Evolutionary conservation across 2,113 vertebrate genomes (phyloP), one percentile per base, ranked within the genome.

Genomic region (Potamarius usumacintae): DNA sequence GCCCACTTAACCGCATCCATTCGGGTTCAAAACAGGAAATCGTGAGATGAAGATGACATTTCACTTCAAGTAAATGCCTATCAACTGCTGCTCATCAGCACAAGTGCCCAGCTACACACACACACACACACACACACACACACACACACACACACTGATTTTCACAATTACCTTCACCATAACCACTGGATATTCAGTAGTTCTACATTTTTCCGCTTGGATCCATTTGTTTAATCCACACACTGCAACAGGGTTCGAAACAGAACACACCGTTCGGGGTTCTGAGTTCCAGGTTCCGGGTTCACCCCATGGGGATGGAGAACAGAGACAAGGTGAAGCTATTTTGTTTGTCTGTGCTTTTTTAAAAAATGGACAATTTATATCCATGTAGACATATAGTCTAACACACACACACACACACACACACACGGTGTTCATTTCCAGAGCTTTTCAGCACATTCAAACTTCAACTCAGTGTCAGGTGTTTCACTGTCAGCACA

Each of bases 1-100:
- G 91, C 89, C 90, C 90, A 91, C 90, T 94, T 91, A 89, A 92
- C 86, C 93, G 91, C 90, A 84, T 87, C 72, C 83, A 91, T 91
- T 92, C 89, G 89, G 88, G 91, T 92, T 83, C 90, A 90, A 92
- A 91, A 94, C 77, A 83, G 87, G 90, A 93, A 92, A 87, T 86
- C 84, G 69, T 48, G 81, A n/a, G 87, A 85, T 93, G 83, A 80
- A 88, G 50, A 88, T 81, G 85, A 83, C 86, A 80, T 90, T 76
- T 84, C 63, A 78, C 58, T 90, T 89, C 88, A 91, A 83, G 83
- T 85, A 71, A 90, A 90, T 90, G 74, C 34, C 50, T 83, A 78
- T 53, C 81, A 83, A 87, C 85, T 87, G 79, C 57, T 85, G 83
- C 27, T 84, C 71, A 85, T 87, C 86, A 90, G 85, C 89, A 88